These are phyloP conservation scores for Geodia barretti DNA, from an alignment of 37 sponge, comb jelly and placozoan species.

Conservation along the genomic window DNA sequence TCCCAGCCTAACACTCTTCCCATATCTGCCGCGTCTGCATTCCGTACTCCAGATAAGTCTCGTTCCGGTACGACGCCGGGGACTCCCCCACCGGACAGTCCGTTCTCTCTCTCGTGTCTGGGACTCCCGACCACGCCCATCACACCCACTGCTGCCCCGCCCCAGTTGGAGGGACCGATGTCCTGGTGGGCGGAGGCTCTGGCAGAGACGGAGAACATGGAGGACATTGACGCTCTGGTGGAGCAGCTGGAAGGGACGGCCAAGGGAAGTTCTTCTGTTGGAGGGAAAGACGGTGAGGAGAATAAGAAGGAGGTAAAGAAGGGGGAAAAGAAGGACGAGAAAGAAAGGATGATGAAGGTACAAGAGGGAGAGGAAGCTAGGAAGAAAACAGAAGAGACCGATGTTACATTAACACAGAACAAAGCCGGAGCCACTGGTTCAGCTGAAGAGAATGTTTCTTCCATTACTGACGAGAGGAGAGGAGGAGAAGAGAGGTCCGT, in stretches of 20 bases:
- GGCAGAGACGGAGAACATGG: conserved; percentile 40
- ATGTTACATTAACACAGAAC: not conserved
- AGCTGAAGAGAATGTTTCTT: not conserved
- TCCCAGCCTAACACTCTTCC: not conserved
- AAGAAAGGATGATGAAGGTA: not conserved
- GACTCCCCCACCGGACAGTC: not conserved
- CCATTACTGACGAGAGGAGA: not conserved
- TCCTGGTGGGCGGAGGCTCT: conserved; percentile 67
- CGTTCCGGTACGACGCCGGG: not conserved
- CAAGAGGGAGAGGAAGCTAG: not conserved
- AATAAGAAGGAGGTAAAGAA: not conserved
- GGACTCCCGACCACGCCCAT: not conserved
- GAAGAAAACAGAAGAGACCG: not conserved
- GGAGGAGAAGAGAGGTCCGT: not conserved
- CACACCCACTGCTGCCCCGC: not conserved
- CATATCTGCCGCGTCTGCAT: not conserved
- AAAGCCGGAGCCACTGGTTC: not conserved
- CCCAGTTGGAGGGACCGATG: not conserved
- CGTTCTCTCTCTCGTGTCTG: not conserved
- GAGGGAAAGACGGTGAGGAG: too few species aligned
- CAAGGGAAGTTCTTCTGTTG: not conserved
- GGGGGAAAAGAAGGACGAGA: not conserved
- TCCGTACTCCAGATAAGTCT: not conserved
- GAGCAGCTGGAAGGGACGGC: conserved; percentile 32
- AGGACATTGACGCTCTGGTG: conserved; percentile 59